Evolutionary conservation across 2,113 vertebrate species (phyloP), one percentile per base, ranked within the genome.

Genomic region (Bambusicola thoracicus): DNA sequence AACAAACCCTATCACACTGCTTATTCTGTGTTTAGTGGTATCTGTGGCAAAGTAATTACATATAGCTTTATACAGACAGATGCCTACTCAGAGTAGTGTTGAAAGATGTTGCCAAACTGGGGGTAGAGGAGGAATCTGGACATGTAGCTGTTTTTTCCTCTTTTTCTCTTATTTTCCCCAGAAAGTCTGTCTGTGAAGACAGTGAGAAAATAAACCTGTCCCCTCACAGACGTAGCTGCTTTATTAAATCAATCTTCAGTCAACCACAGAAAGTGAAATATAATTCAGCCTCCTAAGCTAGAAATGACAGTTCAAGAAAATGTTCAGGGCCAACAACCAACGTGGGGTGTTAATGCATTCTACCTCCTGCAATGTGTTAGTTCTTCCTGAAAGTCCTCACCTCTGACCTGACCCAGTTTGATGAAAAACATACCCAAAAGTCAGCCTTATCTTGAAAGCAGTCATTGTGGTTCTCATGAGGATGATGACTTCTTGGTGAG

Each of bases 101-200:
- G 62, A 76, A 85, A 59, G 17, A 14, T 43, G 16, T 19, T 79
- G 19, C 24, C 53, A 9, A 48, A 13, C 10, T 17, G 6, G 6
- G 29, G 21, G 66, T 74, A 15, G 24, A 24, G 25, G 36, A 63
- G 25, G 25, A 79, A 79, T 66, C 30, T 62, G 9, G n/a, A 80
- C 10, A 30, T 27, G 8, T 5, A 63, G 10, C 14, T 27, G 12
- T 58, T 40, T 63, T 34, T 46, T 1, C 0, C 2, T 19, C 2
- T 43, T 46, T 15, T 7, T 38, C 3, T 20, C 25, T 6, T 10
- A 49, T 12, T 4, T 17, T 0, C 0, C 3, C 7, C 25, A 4
- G 1, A 11, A 68, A 82, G 22, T 46, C 8, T 36, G 85, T 74
- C 59, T 56, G 7, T 56, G 55, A 70, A 59, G 6, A 46, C 22